Evolutionary conservation across 2,888 invertebrate genomes (phyloP).

Genomic region (Auanema sp.): DNA sequence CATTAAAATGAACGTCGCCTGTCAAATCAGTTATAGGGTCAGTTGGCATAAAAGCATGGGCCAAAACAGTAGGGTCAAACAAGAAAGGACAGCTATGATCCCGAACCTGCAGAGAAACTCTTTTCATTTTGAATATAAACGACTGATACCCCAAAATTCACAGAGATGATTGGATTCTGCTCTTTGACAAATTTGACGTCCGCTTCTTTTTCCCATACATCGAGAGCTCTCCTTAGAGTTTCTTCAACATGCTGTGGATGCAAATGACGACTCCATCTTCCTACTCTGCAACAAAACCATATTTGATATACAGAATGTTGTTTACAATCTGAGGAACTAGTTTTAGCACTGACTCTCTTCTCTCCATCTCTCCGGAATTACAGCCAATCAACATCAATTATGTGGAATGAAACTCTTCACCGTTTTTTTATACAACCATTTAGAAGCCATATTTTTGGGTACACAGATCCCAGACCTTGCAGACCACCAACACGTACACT

Average conservation of each 20-base stretch:
- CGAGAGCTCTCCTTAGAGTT: slow-evolving; percentile 6
- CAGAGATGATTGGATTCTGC: slow-evolving; percentile 1
- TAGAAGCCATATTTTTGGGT: too few relatives aligned
- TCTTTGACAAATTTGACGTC: slow-evolving; percentile 6
- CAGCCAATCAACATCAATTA: too few relatives aligned
- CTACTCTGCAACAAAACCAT: not conserved
- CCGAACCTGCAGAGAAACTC: too few relatives aligned
- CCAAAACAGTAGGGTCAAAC: slow-evolving; percentile 2
- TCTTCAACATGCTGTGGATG: not conserved
- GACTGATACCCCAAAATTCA: not conserved
- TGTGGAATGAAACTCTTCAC: too few relatives aligned
- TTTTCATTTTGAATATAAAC: too few relatives aligned
- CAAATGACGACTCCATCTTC: not conserved
- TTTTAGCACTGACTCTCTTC: too few relatives aligned
- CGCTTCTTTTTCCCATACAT: slow-evolving; percentile 5
- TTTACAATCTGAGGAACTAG: too few relatives aligned
- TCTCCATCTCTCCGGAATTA: too few relatives aligned
- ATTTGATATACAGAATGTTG: too few relatives aligned
- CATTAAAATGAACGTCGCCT: slow-evolving; percentile 14
- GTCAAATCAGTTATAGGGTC: slow-evolving; percentile 1
- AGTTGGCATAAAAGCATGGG: slow-evolving; percentile 14
- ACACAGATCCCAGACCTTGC: too few relatives aligned
- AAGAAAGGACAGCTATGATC: slow-evolving; percentile 14
- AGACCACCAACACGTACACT: too few relatives aligned
- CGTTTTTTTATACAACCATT: too few relatives aligned